These are phyloP conservation scores for Siniperca obscura DNA, from an alignment of 2,797 vertebrate genomes.

Conservation along the genomic window DNA sequence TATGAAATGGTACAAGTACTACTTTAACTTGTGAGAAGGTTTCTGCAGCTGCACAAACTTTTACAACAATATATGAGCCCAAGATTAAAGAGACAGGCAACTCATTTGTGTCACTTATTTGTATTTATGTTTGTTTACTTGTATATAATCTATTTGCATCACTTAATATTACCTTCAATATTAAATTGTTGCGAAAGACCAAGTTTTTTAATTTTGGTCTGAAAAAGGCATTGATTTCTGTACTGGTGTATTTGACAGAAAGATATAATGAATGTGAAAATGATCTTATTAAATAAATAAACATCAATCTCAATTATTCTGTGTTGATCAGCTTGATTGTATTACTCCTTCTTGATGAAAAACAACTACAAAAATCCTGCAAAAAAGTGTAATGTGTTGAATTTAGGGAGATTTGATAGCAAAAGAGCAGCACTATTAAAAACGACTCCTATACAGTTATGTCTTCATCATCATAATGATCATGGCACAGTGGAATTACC, in stretches of 20 bases:
- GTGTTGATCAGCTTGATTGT: slow-evolving; percentile 1
- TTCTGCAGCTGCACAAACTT: slow-evolving; percentile 16
- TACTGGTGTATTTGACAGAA: slow-evolving; percentile 39
- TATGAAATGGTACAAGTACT: neutral
- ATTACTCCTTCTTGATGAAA: neutral
- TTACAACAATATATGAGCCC: neutral
- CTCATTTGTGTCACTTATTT: slow-evolving; percentile 16
- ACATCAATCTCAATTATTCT: slow-evolving; percentile 30
- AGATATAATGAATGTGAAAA: slow-evolving; percentile 55
- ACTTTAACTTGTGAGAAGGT: slow-evolving; percentile 9
- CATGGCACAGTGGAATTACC: neutral
- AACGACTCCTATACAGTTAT: neutral
- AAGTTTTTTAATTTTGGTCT: neutral
- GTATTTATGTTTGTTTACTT: slow-evolving; percentile 46
- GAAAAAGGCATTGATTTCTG: slow-evolving; percentile 9
- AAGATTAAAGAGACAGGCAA: neutral
- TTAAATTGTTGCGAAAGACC: neutral
- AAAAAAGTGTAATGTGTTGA: neutral
- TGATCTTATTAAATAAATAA: slow-evolving; percentile 63
- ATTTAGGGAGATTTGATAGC: neutral
- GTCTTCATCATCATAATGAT: neutral
- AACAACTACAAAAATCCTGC: neutral
- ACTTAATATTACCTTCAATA: slow-evolving; percentile 32
- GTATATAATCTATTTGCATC: slow-evolving; percentile 47
- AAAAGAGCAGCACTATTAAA: neutral